Conservation (phyloP, 30 jellyfish, hydroid and myxozoan genomes). For the Aurelia coerulea region DNA sequence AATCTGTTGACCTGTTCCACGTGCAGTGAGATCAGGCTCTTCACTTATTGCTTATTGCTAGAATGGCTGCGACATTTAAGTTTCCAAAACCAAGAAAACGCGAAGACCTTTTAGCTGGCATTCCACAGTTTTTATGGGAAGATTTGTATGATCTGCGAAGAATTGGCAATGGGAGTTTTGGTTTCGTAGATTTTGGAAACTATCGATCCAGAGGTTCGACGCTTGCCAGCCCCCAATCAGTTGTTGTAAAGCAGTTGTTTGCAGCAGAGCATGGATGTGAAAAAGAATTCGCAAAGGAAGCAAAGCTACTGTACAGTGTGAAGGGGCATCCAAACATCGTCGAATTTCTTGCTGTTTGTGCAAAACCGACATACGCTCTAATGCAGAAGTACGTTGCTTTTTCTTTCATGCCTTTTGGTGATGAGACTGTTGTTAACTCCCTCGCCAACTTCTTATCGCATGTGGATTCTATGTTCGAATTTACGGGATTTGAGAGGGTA, state of each 20-base stretch:
- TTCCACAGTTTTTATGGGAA: no score
- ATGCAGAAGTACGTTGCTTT: slow-evolving; percentile 2
- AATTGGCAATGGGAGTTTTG: no score
- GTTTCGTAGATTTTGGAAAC: no score
- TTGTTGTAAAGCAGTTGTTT: not conserved
- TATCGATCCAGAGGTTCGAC: no score
- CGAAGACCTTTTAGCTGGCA: no score
- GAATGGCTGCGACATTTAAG: no score
- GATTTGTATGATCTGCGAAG: no score
- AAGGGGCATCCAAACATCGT: slow-evolving; percentile 22
- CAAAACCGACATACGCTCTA: slow-evolving; percentile 1
- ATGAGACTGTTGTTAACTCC: not conserved
- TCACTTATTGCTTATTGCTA: no score
- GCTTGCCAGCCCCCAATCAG: not conserved
- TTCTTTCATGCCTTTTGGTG: not conserved
- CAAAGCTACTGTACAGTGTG: slow-evolving; percentile 1
- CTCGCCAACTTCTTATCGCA: not conserved
- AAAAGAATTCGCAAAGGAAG: not conserved
- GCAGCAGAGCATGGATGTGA: not conserved
- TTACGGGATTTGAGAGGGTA: not conserved
- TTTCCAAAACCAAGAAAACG: no score
- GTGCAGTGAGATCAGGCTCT: no score
- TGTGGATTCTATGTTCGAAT: not conserved
- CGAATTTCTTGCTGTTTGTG: slow-evolving; percentile 18
- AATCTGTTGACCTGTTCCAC: no score